Conservation (phyloP, 2,888 invertebrate species). For the Ellobium chinense region DNA sequence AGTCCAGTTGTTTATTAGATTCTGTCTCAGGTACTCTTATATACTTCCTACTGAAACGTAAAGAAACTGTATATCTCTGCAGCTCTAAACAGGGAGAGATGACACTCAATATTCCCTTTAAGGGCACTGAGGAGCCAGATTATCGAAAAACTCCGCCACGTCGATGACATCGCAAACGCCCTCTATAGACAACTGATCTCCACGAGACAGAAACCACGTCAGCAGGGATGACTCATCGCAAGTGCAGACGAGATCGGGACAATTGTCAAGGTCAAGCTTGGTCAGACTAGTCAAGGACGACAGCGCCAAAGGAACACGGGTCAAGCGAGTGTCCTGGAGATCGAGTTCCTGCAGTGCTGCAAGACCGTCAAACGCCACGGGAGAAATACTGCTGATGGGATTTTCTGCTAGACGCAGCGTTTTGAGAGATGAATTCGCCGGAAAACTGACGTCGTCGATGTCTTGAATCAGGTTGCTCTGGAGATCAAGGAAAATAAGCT, state of each 20-base stretch:
- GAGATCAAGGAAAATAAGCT: constrained; percentile 2
- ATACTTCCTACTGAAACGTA: background rate
- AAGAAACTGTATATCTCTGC: background rate
- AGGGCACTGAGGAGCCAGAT: background rate
- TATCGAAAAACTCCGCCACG: background rate
- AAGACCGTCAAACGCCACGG: background rate
- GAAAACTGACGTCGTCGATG: background rate
- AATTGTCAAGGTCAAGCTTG: background rate
- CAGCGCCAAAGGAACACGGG: constrained; percentile 5
- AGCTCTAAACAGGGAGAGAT: no score
- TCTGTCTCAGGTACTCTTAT: no score
- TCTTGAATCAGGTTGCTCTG: background rate
- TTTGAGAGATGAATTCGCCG: background rate
- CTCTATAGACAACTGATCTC: background rate
- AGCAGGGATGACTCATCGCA: constrained; percentile 10
- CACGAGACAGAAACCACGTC: constrained; percentile 4
- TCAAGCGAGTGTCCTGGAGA: background rate
- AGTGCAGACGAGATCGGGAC: constrained; percentile 2
- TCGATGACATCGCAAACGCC: constrained; percentile 3
- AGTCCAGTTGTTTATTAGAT: no score
- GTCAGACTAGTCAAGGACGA: background rate
- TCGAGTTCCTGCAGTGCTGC: background rate
- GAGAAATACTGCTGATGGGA: background rate
- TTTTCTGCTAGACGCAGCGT: background rate
- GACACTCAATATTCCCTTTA: no score